Percentiles rank a stretch among this genome's conserved stretches.
phyloP scores from a whole-genome alignment of 2,888 invertebrate genomes.

The Myopa testacea region DNA sequence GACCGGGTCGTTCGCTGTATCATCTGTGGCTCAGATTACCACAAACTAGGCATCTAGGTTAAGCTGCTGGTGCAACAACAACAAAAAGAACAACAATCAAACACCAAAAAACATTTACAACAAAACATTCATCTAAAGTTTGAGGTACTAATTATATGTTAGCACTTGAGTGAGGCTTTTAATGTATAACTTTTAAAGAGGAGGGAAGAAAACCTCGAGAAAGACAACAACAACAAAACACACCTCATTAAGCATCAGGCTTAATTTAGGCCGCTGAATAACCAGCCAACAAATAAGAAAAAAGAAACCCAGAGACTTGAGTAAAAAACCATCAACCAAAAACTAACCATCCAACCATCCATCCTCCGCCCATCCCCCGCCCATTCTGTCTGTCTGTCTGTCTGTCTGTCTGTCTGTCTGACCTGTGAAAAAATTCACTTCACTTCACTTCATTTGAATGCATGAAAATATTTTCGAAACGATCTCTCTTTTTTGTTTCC shows the following conservation, averaged over 20 bases:
- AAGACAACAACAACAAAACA: neutral
- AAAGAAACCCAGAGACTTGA: neutral
- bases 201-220: neutral
- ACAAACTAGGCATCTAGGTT: neutral
- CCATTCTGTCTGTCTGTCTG: neutral
- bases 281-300: too few species aligned
- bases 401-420: too few species aligned
- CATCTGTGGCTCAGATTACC: neutral
- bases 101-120: neutral
- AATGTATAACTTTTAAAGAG: neutral
- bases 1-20: too few species aligned
- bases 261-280: neutral
- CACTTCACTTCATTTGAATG: neutral
- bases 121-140: neutral
- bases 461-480: neutral
- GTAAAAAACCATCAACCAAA: too few species aligned
- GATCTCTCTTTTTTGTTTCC: too few species aligned
- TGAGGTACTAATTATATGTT: neutral
- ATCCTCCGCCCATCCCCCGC: neutral
- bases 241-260: neutral
- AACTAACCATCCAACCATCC: neutral
- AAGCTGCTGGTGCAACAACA: neutral
- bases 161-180: neutral
- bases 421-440: too few species aligned
- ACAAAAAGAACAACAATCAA: neutral